phyloP scores from a whole-genome alignment of 2,888 invertebrate genomes.

The Drosophila fungiperda region DNA sequence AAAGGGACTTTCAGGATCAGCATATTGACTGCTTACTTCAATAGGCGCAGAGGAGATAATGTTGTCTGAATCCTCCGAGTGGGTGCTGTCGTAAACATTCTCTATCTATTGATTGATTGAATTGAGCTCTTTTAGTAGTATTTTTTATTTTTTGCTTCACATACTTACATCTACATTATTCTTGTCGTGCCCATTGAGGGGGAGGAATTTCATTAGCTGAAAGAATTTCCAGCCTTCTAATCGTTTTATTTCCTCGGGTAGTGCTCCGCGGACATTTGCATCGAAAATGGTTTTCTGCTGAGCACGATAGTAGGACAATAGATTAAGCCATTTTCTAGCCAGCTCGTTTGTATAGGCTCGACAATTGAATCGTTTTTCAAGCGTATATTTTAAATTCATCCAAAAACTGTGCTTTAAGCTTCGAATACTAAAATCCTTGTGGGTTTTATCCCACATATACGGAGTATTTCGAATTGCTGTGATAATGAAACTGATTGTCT shows the following conservation, averaged over 20 bases:
- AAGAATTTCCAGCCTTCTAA: constrained; percentile 53
- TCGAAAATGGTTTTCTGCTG: constrained; percentile 51
- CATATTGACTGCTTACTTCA: background rate
- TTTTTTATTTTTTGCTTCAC: background rate
- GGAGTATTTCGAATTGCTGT: constrained; percentile 52
- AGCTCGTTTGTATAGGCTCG: constrained; percentile 50
- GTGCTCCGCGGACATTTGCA: constrained; percentile 47
- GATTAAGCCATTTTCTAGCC: constrained; percentile 52
- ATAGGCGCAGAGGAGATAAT: constrained; percentile 9
- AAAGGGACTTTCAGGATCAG: background rate
- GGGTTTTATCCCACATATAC: constrained; percentile 54
- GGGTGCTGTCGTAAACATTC: constrained; percentile 46
- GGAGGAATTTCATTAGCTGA: constrained; percentile 44
- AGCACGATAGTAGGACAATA: constrained; percentile 46
- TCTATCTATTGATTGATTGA: constrained; percentile 26
- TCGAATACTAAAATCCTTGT: constrained; percentile 51
- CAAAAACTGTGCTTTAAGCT: constrained; percentile 53
- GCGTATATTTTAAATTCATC: constrained; percentile 50
- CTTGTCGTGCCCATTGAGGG: constrained; percentile 31
- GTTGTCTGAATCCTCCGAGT: constrained; percentile 49
- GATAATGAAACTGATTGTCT: constrained; percentile 45
- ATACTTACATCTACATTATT: constrained; percentile 38
- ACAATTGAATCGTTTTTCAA: constrained; percentile 46
- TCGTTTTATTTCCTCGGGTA: constrained; percentile 48
- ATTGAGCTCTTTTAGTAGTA: background rate